Evolutionary conservation across 37 sponge, comb jelly and placozoan genomes (phyloP), one percentile per base, ranked within the genome.

Genomic region (Halisarca cf. caerulea): DNA sequence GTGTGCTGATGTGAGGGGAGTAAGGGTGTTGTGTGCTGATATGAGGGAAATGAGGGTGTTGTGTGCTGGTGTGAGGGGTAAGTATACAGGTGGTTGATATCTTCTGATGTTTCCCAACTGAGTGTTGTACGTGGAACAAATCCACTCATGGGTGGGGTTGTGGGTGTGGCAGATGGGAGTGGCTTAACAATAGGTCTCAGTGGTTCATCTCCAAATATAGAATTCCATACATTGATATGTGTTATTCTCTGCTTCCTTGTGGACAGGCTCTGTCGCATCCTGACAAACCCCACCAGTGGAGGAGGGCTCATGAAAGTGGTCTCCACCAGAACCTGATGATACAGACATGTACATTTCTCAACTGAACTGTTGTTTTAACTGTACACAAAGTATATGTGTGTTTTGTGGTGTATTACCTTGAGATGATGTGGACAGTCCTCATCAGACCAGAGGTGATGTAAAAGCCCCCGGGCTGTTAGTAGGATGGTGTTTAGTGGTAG

Each of bases 241-340:
- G 75, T 85, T 57, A 21, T 72, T 25, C 43, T 85, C 24, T 84
- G 59, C 23, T 71, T 37, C 2, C 80, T 69, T 5, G 87, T 79
- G 1, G 81, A 44, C n/a, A 86, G n/a, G 15, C 73, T 80, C 32
- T 86, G 87, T 39, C 87, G 40, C 36, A 80, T 53, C 36, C 87
- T 47, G 32, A 86, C 87, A 80, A 86, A 86, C 72, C 87, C 87
- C 21, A 86, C 87, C 43, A 70, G 44, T 30, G 87, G 87, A 36
- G 87, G 87, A 70, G 87, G 87, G 39, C 79, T 66, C 62, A 39
- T 42, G 21, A 36, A 53, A 4, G n/a, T 45, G 45, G 39, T 57
- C 44, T 68, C 69, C 20, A 86, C 59, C 32, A 86, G 81, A 1
- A 78, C 69, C 87, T 86, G 71, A 3, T 25, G 28, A 66, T 2